Conservation (phyloP, 2,888 invertebrate genomes). For the Therioaphis trifolii region DNA sequence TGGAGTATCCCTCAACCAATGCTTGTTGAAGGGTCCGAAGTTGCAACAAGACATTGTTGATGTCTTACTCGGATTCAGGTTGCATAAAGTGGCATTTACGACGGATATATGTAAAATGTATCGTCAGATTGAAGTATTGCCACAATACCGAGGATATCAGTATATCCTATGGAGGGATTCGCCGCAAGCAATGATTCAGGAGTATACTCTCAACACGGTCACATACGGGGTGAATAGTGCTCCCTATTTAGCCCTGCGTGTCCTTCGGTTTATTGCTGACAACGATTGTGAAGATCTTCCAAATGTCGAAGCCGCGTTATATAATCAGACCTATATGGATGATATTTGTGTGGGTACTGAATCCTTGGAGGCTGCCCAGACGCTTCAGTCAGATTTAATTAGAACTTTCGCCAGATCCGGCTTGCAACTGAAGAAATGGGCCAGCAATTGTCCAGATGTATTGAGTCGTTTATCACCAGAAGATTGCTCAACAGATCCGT, state of each 20-base stretch:
- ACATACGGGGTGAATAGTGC: not conserved
- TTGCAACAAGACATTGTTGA: slow-evolving; percentile 67
- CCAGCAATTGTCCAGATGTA: slow-evolving; percentile 61
- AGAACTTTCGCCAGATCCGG: slow-evolving; percentile 21
- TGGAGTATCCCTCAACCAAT: slow-evolving; percentile 67
- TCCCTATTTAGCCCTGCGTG: slow-evolving; percentile 52
- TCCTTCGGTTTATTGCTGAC: slow-evolving; percentile 66
- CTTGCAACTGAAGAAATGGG: slow-evolving; percentile 66
- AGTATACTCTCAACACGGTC: not conserved
- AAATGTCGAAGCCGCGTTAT: slow-evolving; percentile 63
- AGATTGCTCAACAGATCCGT: too few relatives aligned
- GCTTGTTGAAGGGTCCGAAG: slow-evolving; percentile 67
- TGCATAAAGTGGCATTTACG: slow-evolving; percentile 66
- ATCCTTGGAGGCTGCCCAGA: slow-evolving; percentile 21
- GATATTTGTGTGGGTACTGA: slow-evolving; percentile 66
- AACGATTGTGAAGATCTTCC: slow-evolving; percentile 64
- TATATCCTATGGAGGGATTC: slow-evolving; percentile 67
- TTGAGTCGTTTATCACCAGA: not conserved
- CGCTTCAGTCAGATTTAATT: not conserved
- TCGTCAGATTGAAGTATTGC: slow-evolving; percentile 67
- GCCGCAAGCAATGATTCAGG: not conserved
- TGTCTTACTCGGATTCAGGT: slow-evolving; percentile 67
- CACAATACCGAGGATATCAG: slow-evolving; percentile 67
- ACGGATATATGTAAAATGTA: slow-evolving; percentile 69
- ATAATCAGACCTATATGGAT: slow-evolving; percentile 67